A percentile compares a stretch with the other conserved stretches of the same genome.
phyloP scores from a whole-genome alignment of 2,888 invertebrate species.

The Tenthredo notha region DNA sequence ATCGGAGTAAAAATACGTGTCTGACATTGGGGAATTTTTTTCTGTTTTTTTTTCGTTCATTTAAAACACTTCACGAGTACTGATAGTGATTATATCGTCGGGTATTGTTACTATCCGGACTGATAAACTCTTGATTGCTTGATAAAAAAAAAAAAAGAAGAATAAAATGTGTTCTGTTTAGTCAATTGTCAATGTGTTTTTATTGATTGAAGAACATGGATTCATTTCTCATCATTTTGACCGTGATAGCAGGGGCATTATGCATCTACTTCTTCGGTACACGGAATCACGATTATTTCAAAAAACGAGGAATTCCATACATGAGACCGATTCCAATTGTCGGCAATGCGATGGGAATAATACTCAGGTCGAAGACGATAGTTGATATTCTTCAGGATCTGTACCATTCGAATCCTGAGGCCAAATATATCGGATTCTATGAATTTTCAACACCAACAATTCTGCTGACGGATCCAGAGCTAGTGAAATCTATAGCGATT shows the following conservation, averaged over 20 bases:
- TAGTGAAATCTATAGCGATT: not conserved
- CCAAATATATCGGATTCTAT: constrained; percentile 41
- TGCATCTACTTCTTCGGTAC: constrained; percentile 9
- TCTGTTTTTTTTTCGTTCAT: not conserved
- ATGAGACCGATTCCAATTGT: not conserved
- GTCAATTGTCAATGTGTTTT: not conserved
- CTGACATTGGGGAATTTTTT: not conserved
- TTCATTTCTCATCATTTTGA: not conserved
- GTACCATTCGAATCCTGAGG: not conserved
- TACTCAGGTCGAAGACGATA: not conserved
- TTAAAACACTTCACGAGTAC: not conserved
- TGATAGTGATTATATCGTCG: not conserved
- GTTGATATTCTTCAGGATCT: not conserved
- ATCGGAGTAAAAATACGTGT: not conserved
- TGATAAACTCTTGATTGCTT: too few relatives aligned
- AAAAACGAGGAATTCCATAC: not conserved
- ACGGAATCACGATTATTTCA: not conserved
- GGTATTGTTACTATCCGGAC: too few relatives aligned
- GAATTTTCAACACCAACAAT: constrained; percentile 20
- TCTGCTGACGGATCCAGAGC: constrained; percentile 19
- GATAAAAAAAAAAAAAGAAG: not conserved
- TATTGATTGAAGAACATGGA: not conserved
- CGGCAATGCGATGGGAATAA: not conserved
- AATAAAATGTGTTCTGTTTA: not conserved
- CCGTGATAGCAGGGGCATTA: not conserved